phyloP scores from a whole-genome alignment of 1,140 invertebrate genomes.

The Cyclina sinensis region DNA sequence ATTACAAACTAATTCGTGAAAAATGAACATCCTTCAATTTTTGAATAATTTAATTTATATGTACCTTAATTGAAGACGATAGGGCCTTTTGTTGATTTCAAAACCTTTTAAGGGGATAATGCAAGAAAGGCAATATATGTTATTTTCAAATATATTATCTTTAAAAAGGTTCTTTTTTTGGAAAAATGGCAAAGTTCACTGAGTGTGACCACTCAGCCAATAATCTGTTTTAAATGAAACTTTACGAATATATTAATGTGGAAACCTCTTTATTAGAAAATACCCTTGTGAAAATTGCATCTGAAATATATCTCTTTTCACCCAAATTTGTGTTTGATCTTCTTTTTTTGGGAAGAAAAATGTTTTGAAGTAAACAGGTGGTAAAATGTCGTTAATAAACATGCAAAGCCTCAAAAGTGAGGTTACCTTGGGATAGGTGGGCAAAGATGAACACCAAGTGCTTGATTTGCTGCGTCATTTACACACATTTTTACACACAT shows the following conservation, averaged over 20 bases:
- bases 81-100: neutral
- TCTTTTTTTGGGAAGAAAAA: neutral
- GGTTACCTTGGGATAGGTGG: too few relatives aligned
- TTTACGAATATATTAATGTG: slow-evolving; percentile 43
- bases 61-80: neutral
- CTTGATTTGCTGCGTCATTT: too few relatives aligned
- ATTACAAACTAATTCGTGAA: slow-evolving; percentile 43
- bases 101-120: slow-evolving; percentile 3
- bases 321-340: slow-evolving; percentile 6
- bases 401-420: too few relatives aligned
- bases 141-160: slow-evolving; percentile 40
- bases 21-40: slow-evolving; percentile 37
- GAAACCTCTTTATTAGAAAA: slow-evolving; percentile 30
- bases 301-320: slow-evolving; percentile 3
- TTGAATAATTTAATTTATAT: slow-evolving; percentile 44
- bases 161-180: slow-evolving; percentile 25
- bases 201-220: slow-evolving; percentile 20
- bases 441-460: too few relatives aligned
- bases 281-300: slow-evolving; percentile 38
- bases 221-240: slow-evolving; percentile 57
- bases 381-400: too few relatives aligned
- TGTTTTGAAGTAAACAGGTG: neutral
- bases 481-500: too few relatives aligned
- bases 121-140: slow-evolving; percentile 1
- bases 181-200: slow-evolving; percentile 39